Percentiles rank a stretch among this genome's conserved stretches.
These are phyloP conservation scores for Natator depressus DNA, from an alignment of 2,113 vertebrate genomes.

Conservation along the genomic window DNA sequence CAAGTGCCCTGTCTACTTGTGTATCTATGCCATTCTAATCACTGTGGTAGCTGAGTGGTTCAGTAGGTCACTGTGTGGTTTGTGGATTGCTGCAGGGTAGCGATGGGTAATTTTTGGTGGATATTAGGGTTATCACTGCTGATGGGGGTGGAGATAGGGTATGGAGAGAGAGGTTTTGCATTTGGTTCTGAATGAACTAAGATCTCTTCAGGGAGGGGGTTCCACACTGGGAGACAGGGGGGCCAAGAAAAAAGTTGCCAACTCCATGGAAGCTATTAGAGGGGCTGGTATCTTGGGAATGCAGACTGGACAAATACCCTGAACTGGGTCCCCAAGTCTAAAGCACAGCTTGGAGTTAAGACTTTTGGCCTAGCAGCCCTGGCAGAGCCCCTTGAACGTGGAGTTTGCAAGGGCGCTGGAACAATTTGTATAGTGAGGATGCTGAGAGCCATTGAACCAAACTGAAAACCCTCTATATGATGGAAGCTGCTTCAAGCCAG, in stretches of 20 bases:
- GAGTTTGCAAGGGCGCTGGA: not conserved
- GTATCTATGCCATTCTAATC: not conserved
- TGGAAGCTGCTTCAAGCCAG: too few species aligned
- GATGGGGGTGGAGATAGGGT: not conserved
- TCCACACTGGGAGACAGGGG: not conserved
- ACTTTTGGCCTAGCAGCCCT: not conserved
- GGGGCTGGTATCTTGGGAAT: not conserved
- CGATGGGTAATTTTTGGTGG: not conserved
- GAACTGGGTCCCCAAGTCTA: not conserved
- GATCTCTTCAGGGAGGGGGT: fast-evolving
- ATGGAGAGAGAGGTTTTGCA: fast-evolving
- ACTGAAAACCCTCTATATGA: too few species aligned
- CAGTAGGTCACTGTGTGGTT: fast-evolving
- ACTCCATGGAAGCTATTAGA: not conserved
- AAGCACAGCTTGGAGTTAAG: not conserved
- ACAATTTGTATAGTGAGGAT: too few species aligned
- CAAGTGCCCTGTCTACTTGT: not conserved
- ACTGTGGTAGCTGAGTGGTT: not conserved
- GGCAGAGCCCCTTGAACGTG: fast-evolving
- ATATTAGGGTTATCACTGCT: not conserved
- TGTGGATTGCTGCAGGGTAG: not conserved
- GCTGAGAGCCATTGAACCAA: too few species aligned
- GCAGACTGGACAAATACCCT: not conserved
- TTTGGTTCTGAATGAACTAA: not conserved
- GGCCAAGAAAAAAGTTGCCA: fast-evolving